These are phyloP conservation scores for Nymphalis urticae DNA, from an alignment of 2,888 invertebrate genomes.

Conservation along the genomic window DNA sequence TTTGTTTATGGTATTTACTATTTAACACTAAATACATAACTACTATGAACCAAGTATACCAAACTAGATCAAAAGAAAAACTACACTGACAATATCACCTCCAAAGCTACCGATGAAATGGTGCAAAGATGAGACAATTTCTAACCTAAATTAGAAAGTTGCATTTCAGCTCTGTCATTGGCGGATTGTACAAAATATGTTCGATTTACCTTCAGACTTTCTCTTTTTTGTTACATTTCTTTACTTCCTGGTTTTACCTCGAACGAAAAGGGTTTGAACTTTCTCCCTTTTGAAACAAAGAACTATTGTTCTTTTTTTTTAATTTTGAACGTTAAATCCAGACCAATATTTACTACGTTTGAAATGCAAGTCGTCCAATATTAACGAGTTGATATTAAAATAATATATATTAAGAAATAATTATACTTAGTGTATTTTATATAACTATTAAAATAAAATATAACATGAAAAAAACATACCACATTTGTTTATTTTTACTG, in stretches of 20 bases:
- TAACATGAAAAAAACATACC: no score
- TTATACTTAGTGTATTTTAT: no score
- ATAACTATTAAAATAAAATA: no score
- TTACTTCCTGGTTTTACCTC: constrained; percentile 70
- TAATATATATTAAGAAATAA: no score
- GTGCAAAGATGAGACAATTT: constrained; percentile 53
- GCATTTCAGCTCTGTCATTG: constrained; percentile 58
- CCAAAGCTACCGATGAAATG: constrained; percentile 69
- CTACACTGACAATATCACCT: constrained; percentile 35
- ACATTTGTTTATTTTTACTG: no score
- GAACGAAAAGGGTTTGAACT: constrained; percentile 66
- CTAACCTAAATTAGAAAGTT: constrained; percentile 76
- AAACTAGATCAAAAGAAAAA: background rate
- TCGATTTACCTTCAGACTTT: constrained; percentile 69
- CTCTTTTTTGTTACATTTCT: constrained; percentile 78
- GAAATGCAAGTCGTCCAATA: background rate
- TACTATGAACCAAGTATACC: background rate
- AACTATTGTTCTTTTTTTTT: constrained; percentile 32
- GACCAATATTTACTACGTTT: background rate
- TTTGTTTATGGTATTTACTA: background rate
- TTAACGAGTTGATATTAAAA: no score
- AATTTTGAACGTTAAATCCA: constrained; percentile 6
- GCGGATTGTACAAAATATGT: constrained; percentile 58
- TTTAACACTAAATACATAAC: background rate
- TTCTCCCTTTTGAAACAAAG: constrained; percentile 71